Percentiles rank a stretch among this genome's conserved stretches.
These are phyloP conservation scores for Setophaga kirtlandii DNA, from an alignment of 2,113 vertebrate genomes.

Conservation along the genomic window DNA sequence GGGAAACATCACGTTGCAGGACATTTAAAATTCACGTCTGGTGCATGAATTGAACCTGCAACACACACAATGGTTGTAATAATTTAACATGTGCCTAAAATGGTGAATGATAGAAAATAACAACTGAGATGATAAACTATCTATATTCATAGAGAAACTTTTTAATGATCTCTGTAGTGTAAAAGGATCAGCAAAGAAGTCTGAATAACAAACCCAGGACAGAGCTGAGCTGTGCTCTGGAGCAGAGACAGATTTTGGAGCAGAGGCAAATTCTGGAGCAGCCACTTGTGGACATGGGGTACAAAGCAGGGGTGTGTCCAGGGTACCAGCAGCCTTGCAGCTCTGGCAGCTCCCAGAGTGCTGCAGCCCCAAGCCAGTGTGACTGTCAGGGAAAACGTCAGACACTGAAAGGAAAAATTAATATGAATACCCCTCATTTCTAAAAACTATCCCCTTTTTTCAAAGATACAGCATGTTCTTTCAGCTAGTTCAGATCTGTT, in stretches of 20 bases:
- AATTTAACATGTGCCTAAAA: not conserved
- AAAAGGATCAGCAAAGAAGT: not conserved
- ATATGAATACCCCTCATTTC: not conserved
- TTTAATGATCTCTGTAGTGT: not conserved
- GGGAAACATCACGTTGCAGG: not conserved
- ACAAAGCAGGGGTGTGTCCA: fast-evolving
- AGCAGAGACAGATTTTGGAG: not conserved
- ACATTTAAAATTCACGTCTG: not conserved
- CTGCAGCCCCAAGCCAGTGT: not conserved
- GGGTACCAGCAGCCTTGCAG: not conserved
- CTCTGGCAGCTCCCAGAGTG: not conserved
- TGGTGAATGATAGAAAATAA: not conserved
- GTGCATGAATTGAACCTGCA: not conserved
- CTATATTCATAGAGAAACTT: not conserved
- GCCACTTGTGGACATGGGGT: fast-evolving
- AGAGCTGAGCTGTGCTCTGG: not conserved
- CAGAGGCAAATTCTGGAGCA: not conserved
- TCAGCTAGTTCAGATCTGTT: not conserved
- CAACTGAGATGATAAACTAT: not conserved
- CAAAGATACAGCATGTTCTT: not conserved
- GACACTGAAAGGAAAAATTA: not conserved
- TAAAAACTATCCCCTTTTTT: not conserved
- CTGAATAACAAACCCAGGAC: not conserved
- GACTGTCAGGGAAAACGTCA: not conserved
- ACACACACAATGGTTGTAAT: not conserved